Conservation (phyloP, 2,113 vertebrate genomes). For the Suricata suricatta region DNA sequence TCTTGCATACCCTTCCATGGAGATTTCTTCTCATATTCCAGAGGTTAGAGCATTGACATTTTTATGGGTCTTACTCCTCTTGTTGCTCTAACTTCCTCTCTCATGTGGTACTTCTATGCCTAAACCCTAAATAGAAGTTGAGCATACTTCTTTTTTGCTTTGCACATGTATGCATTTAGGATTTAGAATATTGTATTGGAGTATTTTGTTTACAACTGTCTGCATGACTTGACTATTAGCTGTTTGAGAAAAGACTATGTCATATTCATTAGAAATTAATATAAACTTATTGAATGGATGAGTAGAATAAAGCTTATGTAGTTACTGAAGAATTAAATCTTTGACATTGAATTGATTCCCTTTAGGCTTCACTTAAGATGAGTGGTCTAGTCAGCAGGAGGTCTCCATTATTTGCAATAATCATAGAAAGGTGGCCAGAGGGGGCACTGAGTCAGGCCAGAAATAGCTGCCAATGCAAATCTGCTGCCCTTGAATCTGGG, state of each 20-base stretch:
- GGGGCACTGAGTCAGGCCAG: not conserved
- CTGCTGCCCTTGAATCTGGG: not conserved
- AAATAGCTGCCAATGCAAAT: not conserved
- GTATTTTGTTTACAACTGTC: not conserved
- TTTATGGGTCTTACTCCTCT: fast-evolving
- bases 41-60: too few species aligned
- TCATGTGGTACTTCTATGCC: not conserved
- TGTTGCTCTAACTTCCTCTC: not conserved
- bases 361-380: not conserved
- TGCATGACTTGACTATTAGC: not conserved
- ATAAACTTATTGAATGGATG: not conserved
- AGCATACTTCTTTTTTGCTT: not conserved
- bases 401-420: not conserved
- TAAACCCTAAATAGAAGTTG: not conserved
- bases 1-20: not conserved
- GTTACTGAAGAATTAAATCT: not conserved
- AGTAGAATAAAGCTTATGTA: not conserved
- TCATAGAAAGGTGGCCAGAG: not conserved
- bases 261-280: not conserved
- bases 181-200: not conserved
- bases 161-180: not conserved
- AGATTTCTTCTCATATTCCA: not conserved
- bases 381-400: not conserved
- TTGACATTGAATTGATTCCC: not conserved
- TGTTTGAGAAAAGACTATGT: not conserved